Evolutionary conservation across 2,797 vertebrate species (phyloP).

Genomic region (Tapirus indicus): DNA sequence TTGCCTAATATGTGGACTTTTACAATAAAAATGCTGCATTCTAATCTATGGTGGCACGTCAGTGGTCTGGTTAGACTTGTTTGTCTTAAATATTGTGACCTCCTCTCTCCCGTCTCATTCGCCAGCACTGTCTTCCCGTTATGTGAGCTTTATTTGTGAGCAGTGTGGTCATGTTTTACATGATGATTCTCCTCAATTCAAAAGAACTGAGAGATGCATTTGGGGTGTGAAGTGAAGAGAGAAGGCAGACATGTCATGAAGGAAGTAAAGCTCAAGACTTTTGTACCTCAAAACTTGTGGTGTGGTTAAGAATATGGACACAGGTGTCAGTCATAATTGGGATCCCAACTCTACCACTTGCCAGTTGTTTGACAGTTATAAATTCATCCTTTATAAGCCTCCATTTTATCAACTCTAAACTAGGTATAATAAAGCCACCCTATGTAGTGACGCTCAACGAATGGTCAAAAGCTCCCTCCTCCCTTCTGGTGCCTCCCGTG

Average conservation of each 20-base stretch:
- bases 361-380: not conserved
- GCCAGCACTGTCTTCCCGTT: not conserved
- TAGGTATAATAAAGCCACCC: not conserved
- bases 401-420: not conserved
- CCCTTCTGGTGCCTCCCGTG: accelerated
- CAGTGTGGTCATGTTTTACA: not conserved
- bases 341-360: not conserved
- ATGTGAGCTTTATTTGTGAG: slow-evolving; percentile 4
- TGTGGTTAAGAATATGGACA: not conserved
- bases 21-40: slow-evolving; percentile 96
- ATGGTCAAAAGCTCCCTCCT: not conserved
- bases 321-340: not conserved
- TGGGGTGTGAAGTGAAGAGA: not conserved
- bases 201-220: not conserved
- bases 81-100: not conserved
- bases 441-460: not conserved
- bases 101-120: not conserved
- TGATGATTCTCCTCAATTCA: not conserved
- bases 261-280: not conserved
- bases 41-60: slow-evolving; percentile 57
- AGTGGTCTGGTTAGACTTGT: slow-evolving; percentile 49
- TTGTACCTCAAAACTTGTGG: not conserved
- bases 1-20: slow-evolving; percentile 95
- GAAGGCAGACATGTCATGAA: not conserved
- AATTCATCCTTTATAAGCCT: not conserved